Conservation (phyloP, 2,113 vertebrate species). For the Scartelaos histophorus region DNA sequence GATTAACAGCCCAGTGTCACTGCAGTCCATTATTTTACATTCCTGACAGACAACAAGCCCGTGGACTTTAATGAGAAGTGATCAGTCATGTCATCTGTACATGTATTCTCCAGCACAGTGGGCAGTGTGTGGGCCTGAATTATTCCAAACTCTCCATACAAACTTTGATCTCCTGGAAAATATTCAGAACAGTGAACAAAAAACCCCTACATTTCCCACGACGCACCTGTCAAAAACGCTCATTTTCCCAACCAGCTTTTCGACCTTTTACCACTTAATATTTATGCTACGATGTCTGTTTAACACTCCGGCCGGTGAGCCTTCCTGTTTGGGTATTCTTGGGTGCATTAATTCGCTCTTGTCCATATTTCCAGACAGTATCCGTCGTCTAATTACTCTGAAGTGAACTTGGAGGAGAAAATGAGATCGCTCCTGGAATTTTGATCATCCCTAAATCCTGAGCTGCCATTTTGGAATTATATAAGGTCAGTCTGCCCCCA, state of each 20-base stretch:
- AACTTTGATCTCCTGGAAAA: constrained; percentile 5
- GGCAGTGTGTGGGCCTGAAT: constrained; percentile 17
- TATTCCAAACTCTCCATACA: background rate
- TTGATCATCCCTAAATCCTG: constrained; percentile 30
- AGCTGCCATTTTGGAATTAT: constrained; percentile 58
- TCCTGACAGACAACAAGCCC: background rate
- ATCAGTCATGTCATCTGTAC: background rate
- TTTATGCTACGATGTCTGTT: constrained; percentile 13
- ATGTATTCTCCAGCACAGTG: background rate
- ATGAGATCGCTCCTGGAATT: constrained; percentile 29
- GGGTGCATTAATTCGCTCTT: constrained; percentile 21
- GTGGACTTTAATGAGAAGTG: background rate
- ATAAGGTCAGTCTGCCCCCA: constrained; percentile 25
- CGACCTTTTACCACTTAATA: constrained; percentile 9
- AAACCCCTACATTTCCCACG: background rate
- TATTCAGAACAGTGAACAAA: constrained; percentile 6
- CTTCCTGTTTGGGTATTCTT: constrained; percentile 20
- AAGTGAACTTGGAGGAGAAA: constrained; percentile 27
- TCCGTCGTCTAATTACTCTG: constrained; percentile 40
- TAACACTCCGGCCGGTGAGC: background rate
- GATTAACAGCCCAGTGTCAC: background rate
- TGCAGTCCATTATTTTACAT: background rate
- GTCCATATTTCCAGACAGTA: constrained; percentile 10
- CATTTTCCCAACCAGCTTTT: background rate
- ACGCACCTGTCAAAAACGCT: background rate